Conservation (phyloP, 2,888 invertebrate genomes). For the Sesamia inferens region DNA sequence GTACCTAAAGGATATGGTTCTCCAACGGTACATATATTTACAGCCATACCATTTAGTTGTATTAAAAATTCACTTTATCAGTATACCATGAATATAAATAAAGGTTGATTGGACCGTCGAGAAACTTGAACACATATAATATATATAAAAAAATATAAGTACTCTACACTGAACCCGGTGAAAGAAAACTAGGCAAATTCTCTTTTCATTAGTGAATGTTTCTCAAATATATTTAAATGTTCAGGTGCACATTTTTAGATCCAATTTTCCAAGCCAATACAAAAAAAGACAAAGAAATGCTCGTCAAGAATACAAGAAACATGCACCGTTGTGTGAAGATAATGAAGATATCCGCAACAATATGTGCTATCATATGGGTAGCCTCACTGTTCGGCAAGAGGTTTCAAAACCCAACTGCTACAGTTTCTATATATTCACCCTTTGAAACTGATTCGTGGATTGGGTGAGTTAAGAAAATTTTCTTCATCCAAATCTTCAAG, state of each 20-base stretch:
- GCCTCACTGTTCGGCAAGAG: constrained; percentile 56
- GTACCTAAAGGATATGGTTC: background rate
- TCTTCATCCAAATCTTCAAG: background rate
- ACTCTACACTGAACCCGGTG: background rate
- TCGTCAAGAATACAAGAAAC: constrained; percentile 53
- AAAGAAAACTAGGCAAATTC: background rate
- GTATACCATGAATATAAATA: background rate
- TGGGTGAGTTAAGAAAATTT: constrained; percentile 58
- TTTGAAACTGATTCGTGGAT: constrained; percentile 67
- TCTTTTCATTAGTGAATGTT: background rate
- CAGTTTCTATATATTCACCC: constrained; percentile 65
- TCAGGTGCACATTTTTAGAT: constrained; percentile 55
- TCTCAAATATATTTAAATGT: background rate
- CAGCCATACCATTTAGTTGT: background rate
- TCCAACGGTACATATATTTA: background rate
- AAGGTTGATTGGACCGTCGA: background rate
- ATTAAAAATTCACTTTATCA: background rate
- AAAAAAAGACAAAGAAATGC: constrained; percentile 60
- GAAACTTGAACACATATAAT: background rate
- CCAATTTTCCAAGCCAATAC: constrained; percentile 66
- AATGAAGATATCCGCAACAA: constrained; percentile 23
- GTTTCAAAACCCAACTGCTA: constrained; percentile 55
- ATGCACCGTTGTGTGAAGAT: constrained; percentile 58
- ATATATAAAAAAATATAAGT: background rate
- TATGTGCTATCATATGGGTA: constrained; percentile 52